Conservation (phyloP, 2,888 invertebrate species). For the Mesopsocus fuscifrons region DNA sequence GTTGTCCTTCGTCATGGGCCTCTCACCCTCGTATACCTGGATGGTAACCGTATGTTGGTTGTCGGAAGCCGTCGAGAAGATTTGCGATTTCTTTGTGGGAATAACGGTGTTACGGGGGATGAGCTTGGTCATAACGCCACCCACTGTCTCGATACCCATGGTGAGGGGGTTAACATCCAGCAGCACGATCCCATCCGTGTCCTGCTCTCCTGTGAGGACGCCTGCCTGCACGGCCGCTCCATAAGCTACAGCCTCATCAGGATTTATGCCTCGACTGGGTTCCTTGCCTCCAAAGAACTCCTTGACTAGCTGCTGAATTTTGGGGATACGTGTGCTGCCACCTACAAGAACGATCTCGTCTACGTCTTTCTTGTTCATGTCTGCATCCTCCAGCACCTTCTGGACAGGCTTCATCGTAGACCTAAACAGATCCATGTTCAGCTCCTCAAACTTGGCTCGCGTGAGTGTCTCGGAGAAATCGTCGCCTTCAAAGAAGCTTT, state of each 20-base stretch:
- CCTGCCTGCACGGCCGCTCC: constrained; percentile 98
- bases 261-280: constrained; percentile 94
- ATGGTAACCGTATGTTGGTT: constrained; percentile 99
- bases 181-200: constrained; percentile 88
- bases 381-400: constrained; percentile 95
- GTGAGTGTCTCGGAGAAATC: constrained; percentile 97
- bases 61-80: constrained; percentile 97
- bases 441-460: constrained; percentile 94
- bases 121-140: constrained; percentile 98
- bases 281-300: constrained; percentile 97
- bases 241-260: constrained; percentile 94
- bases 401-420: constrained; percentile 90
- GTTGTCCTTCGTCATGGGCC: constrained; percentile 99
- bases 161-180: constrained; percentile 97
- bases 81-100: constrained; percentile 97
- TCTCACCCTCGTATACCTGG: constrained; percentile 96
- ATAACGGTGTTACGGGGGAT: constrained; percentile 97
- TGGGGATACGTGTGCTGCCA: constrained; percentile 97
- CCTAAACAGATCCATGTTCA: constrained; percentile 84
- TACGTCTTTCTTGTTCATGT: constrained; percentile 95
- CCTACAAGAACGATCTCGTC: constrained; percentile 98
- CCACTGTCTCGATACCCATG: constrained; percentile 98
- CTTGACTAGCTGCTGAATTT: constrained; percentile 82
- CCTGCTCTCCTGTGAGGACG: constrained; percentile 92
- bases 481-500: constrained; percentile 94